These are phyloP conservation scores for Eulemur albifrons DNA, from an alignment of 2,797 vertebrate genomes.

Conservation along the genomic window DNA sequence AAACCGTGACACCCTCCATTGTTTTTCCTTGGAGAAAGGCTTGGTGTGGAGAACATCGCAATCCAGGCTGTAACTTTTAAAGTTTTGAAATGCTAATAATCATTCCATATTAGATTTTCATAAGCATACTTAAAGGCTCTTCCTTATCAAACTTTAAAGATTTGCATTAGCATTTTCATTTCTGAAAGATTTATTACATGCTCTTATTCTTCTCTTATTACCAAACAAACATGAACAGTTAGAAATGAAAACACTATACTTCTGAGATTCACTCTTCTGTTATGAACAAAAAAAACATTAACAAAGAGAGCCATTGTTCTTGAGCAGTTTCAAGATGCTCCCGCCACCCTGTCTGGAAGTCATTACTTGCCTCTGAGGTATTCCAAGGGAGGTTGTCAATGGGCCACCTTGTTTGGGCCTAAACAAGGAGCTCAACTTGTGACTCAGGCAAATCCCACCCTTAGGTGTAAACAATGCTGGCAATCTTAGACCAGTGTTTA, in stretches of 20 bases:
- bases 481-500: neutral
- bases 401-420: neutral
- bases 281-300: neutral
- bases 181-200: constrained; percentile 78
- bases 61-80: constrained; percentile 76
- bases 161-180: constrained; percentile 79
- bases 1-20: constrained; percentile 72
- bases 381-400: neutral
- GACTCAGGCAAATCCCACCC: neutral
- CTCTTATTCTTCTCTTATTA: constrained; percentile 75
- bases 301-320: neutral
- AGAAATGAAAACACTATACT: constrained; percentile 68
- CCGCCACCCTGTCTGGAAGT: neutral
- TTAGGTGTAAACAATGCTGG: neutral
- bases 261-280: constrained; percentile 10
- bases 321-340: neutral
- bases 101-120: constrained; percentile 76
- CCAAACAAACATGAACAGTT: constrained; percentile 74
- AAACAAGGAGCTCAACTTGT: neutral
- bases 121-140: constrained; percentile 66
- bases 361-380: neutral
- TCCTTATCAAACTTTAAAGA: constrained; percentile 82
- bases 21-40: constrained; percentile 63
- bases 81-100: constrained; percentile 77
- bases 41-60: constrained; percentile 60